phyloP scores from a whole-genome alignment of 2,888 invertebrate genomes.

The Drosophila nr. fundita region DNA sequence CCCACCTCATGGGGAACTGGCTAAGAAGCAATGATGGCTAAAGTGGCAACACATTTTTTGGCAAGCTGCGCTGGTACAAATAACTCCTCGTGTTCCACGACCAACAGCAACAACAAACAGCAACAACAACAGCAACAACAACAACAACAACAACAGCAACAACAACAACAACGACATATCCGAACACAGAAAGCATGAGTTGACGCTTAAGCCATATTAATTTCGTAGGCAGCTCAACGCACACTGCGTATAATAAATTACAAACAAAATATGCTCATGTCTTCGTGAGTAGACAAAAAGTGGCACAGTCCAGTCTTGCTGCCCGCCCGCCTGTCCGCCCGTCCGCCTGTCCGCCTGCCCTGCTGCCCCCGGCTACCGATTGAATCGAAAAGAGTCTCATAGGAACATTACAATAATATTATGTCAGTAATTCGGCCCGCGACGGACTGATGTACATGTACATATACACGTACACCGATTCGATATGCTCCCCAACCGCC shows the following conservation, averaged over 20 bases:
- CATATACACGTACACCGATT: slow-evolving; percentile 41
- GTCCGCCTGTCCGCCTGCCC: neutral
- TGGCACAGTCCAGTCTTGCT: slow-evolving; percentile 53
- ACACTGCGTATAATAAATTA: slow-evolving; percentile 81
- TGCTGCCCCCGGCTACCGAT: neutral
- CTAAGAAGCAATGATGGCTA: slow-evolving; percentile 21
- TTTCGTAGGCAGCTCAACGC: slow-evolving; percentile 77
- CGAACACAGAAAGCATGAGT: slow-evolving; percentile 35
- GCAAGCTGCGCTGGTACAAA: slow-evolving; percentile 56
- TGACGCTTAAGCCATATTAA: slow-evolving; percentile 59
- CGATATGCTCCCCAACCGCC: neutral
- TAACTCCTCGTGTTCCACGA: slow-evolving; percentile 59
- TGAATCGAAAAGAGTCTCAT: slow-evolving; percentile 47
- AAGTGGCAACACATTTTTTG: slow-evolving; percentile 36
- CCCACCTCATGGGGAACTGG: neutral
- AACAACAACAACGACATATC: slow-evolving; percentile 84
- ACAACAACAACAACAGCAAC: too few relatives aligned
- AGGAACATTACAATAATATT: slow-evolving; percentile 77
- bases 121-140: neutral
- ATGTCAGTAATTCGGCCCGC: slow-evolving; percentile 71
- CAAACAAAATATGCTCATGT: slow-evolving; percentile 80
- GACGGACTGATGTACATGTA: slow-evolving; percentile 52
- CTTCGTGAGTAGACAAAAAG: slow-evolving; percentile 75
- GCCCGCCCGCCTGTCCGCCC: neutral
- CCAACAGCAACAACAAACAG: slow-evolving; percentile 5